Evolutionary conservation across 2,113 vertebrate genomes (phyloP), one percentile per base, ranked within the genome.

Genomic region (Rhipidura dahli): DNA sequence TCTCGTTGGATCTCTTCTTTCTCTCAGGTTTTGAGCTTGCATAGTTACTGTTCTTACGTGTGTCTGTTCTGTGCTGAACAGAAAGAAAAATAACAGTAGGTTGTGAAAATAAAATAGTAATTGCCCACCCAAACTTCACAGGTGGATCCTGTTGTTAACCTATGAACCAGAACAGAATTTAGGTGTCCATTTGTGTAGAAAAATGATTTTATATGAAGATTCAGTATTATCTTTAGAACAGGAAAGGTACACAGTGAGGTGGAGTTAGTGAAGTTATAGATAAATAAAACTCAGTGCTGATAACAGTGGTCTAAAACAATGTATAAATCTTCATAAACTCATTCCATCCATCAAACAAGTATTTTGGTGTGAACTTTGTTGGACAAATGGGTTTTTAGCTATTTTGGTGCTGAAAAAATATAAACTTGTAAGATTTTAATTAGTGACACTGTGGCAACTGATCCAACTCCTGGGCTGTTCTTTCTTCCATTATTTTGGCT

Each of bases 1-100:
- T 76, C 81, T 92, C 71, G 40, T 79, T 83, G 80, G 73, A 91
- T 86, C 89, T 84, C 90, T 84, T 85, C 59, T 89, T 93, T 49
- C 84, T 87, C 70, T 81, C 54, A 60, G 44, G 24, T 90, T 96
- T 87, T 93, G 66, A 56, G 93, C 69, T 89, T 92, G 44, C 56
- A 15, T 37, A 22, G 83, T 82, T 76, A 13, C 54, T 71, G 16
- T 56, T 77, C 20, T 50, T 85, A 37, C 39, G 87, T 18, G 1
- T 53, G 40, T 60, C 87, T 6, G 1, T 61, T 83, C 39, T 89
- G 30, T 51, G 71, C 59, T 47, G 56, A 89, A 44, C 39, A 91
- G 87, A 68, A 95, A 63, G 63, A 70, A 70, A 35, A 92, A 75
- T 65, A 26, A 54, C 81, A 90, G 26, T 24, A 77, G 66, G 44